Evolutionary conservation across 2,797 vertebrate genomes (phyloP), one percentile per base, ranked within the genome.

Genomic region (Helicolenus hilgendorfi): DNA sequence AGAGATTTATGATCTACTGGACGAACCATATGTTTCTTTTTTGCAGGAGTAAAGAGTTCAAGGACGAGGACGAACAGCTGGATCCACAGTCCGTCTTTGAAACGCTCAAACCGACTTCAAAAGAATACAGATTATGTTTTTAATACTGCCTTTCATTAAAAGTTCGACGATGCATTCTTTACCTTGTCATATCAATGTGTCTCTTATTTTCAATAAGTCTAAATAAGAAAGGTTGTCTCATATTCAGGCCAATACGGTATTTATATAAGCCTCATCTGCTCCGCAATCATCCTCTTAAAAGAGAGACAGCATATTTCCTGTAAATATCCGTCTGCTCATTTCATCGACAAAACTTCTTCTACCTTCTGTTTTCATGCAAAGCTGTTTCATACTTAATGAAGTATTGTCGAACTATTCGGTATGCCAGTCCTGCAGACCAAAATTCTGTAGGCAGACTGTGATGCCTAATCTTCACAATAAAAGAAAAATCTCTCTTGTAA

Each of bases 381-480:
- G 7, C 56, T 15, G 45, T n/a, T 67, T 35, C 20, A 1, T n/a
- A 36, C 60, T 55, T 35, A 7, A 53, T 65, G n/a, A 22, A 33
- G 26, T 5, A n/a, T 7, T 41, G 22, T 73, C 68, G 1, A 5
- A 24, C 63, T 59, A 11, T 73, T 63, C 14, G 7, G 14, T 27
- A 63, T 38, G 56, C 31, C 11, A 1, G 9, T 59, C 59, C 24
- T 0, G 7, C 62, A 41, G 11, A 55, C 56, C 59, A 63, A 9
- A 2, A 7, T 31, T 71, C 14, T n/a, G 26, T 3, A 29, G 58
- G 29, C 62, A 26, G 71, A 38, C 64, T 8, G 33, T 2, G 76
- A 70, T 11, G 55, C 65, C 63, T 78, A 18, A 79, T 85, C 79
- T 70, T 41, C 55, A 59, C 10, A 73, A 56, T 55, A 33, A 64